A percentile compares a stretch with the other conserved stretches of the same genome.
phyloP scores from a whole-genome alignment of 2,888 invertebrate species.

The Plagodis pulveraria region DNA sequence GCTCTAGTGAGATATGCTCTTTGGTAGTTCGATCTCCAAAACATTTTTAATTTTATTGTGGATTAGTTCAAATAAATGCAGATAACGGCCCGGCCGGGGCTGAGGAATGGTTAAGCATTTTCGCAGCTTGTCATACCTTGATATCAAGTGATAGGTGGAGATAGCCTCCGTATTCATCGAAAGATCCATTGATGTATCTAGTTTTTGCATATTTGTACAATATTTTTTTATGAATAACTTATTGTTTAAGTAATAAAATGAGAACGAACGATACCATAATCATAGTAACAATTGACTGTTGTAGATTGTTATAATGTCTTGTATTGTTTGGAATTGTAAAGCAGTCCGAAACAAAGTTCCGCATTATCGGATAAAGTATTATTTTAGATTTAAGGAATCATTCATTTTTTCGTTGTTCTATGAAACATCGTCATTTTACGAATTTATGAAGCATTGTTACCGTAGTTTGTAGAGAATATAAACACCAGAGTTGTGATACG shows the following conservation, averaged over 20 bases:
- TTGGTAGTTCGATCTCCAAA: neutral
- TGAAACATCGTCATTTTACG: constrained; percentile 71
- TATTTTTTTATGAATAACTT: constrained; percentile 52
- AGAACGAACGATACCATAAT: constrained; percentile 27
- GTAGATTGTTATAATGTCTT: constrained; percentile 53
- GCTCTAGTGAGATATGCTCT: neutral
- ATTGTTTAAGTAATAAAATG: constrained; percentile 55
- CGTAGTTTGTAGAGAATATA: constrained; percentile 68
- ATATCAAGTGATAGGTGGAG: constrained; percentile 49
- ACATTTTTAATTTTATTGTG: neutral
- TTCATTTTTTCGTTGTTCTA: constrained; percentile 61
- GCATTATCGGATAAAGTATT: constrained; percentile 65
- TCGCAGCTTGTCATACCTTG: constrained; percentile 9
- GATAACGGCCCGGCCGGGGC: neutral
- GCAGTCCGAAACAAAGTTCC: constrained; percentile 52
- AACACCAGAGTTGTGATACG: constrained; percentile 59
- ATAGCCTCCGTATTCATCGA: constrained; percentile 49
- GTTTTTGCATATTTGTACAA: constrained; percentile 70
- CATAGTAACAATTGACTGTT: constrained; percentile 55
- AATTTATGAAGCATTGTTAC: constrained; percentile 80
- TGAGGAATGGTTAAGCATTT: constrained; percentile 9
- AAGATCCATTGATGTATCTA: constrained; percentile 64
- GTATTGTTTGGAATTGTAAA: constrained; percentile 47
- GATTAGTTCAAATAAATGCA: too few species aligned
- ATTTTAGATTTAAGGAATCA: constrained; percentile 56